Percentiles rank a stretch among this genome's conserved stretches.
Conservation (phyloP, 2,113 vertebrate genomes). For the Gambusia affinis region DNA sequence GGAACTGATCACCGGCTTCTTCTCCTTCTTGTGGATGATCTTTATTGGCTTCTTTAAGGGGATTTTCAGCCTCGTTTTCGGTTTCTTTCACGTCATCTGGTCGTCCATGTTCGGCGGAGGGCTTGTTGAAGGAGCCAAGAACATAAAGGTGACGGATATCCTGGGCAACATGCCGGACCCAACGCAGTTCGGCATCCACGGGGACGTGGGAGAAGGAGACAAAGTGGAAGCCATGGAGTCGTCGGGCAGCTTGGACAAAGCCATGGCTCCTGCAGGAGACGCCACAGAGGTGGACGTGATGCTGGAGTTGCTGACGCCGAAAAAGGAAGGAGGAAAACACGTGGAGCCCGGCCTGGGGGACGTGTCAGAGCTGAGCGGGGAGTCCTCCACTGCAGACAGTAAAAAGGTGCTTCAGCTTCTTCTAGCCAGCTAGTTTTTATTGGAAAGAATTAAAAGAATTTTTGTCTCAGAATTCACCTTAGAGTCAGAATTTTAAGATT, state of each 20-base stretch:
- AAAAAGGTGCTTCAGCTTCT: slow-evolving; percentile 85
- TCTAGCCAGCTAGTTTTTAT: not conserved
- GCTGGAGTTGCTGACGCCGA: slow-evolving; percentile 86
- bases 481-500: too few relatives aligned
- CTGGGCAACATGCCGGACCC: slow-evolving; percentile 98
- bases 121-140: slow-evolving; percentile 96
- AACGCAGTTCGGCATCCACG: slow-evolving; percentile 96
- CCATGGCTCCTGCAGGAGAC: slow-evolving; percentile 81
- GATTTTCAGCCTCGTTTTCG: slow-evolving; percentile 87
- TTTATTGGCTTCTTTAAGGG: slow-evolving; percentile 88
- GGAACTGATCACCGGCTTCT: slow-evolving; percentile 90
- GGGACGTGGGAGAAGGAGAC: slow-evolving; percentile 87
- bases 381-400: slow-evolving; percentile 71
- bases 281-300: slow-evolving; percentile 84
- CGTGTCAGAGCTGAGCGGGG: slow-evolving; percentile 82
- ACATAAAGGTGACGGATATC: slow-evolving; percentile 97
- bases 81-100: slow-evolving; percentile 95
- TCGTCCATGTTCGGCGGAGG: slow-evolving; percentile 95
- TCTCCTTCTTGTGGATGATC: slow-evolving; percentile 93
- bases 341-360: slow-evolving; percentile 92
- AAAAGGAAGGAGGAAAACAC: slow-evolving; percentile 90
- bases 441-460: too few relatives aligned
- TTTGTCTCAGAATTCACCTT: too few relatives aligned
- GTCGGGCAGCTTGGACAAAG: slow-evolving; percentile 77
- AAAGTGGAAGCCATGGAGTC: slow-evolving; percentile 85